Percentiles rank a stretch among this genome's conserved stretches.
Evolutionary conservation across 2,888 invertebrate genomes (phyloP).

Genomic region (Lochmaea capreae): DNA sequence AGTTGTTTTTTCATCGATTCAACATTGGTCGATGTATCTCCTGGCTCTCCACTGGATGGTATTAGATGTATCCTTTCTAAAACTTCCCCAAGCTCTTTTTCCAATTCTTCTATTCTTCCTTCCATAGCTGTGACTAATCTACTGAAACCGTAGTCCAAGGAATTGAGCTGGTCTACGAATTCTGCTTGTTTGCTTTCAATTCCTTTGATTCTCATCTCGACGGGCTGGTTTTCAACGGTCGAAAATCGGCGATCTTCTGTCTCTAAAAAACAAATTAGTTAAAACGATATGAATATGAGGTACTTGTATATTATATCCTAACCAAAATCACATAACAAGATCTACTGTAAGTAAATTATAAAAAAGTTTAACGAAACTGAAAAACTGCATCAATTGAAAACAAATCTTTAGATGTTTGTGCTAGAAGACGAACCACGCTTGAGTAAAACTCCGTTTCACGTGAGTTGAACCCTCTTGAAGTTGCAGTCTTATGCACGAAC

Average conservation of each 20-base stretch:
- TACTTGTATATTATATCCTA: no score
- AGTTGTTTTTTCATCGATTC: constrained; percentile 63
- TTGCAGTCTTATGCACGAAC: no score
- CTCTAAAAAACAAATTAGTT: neutral
- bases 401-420: no score
- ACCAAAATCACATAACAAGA: no score
- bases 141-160: constrained; percentile 60
- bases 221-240: constrained; percentile 25
- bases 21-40: constrained; percentile 49
- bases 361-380: no score
- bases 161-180: constrained; percentile 55
- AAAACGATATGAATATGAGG: neutral
- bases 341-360: no score
- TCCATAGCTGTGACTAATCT: constrained; percentile 67
- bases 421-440: no score
- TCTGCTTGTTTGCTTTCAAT: constrained; percentile 55
- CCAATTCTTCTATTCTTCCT: constrained; percentile 67
- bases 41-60: constrained; percentile 52
- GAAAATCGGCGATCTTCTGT: neutral
- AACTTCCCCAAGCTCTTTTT: constrained; percentile 62
- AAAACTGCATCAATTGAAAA: no score
- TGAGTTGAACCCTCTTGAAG: no score
- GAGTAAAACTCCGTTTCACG: no score
- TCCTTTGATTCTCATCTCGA: constrained; percentile 39
- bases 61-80: constrained; percentile 50